Base-by-base conservation (phyloP, 1,140 invertebrate genomes). In the Drosophila nigrodunni region DNA sequence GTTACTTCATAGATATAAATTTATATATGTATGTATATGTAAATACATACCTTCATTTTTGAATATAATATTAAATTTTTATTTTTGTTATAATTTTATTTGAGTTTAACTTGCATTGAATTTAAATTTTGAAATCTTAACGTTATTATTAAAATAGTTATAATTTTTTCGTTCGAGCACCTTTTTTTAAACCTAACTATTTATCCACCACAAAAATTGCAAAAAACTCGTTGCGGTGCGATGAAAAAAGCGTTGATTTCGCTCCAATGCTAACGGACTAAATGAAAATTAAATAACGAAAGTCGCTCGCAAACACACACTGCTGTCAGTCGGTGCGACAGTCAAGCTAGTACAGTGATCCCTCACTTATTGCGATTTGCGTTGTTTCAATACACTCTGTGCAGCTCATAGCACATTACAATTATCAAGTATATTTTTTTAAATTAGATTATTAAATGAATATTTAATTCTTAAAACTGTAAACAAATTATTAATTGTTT, bases 211-310 rank as follows among this genome's bases (percentile, higher is more conserved):
- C 46, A 47, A 15, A 21, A 47, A 47, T 47, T 47, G 46, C n/a
- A 43, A n/a, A 43, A 43, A 43, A 10, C 13, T 15, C 18, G 13
- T 18, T 41, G 35, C 52, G 41, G 21, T 52, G 21, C 34, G 35
- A 6, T 30, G 25, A 44, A 59, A 44, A 57, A 37, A 44, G 44
- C 71, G 71, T 69, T 68, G 55, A 35, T 43, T 35, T 65, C 13
- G 55, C 65, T 55, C 58, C 58, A 47, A 13, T 54, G 71, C 39
- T 74, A 74, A 74, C 71, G 71, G 65, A 74, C 65, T 69, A 69
- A 74, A 61, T 74, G 49, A 73, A 52, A 73, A 67, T 67, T 59
- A 47, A 67, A 73, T 59, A 44, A 43, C 37, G 46, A 67, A 58
- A 47, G 10, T 7, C 30, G 37, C 25, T 41, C 18, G 30, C 60